Evolutionary conservation across 2,888 invertebrate species (phyloP), one percentile per base, ranked within the genome.

Genomic region (Digitonthophagus gazella): DNA sequence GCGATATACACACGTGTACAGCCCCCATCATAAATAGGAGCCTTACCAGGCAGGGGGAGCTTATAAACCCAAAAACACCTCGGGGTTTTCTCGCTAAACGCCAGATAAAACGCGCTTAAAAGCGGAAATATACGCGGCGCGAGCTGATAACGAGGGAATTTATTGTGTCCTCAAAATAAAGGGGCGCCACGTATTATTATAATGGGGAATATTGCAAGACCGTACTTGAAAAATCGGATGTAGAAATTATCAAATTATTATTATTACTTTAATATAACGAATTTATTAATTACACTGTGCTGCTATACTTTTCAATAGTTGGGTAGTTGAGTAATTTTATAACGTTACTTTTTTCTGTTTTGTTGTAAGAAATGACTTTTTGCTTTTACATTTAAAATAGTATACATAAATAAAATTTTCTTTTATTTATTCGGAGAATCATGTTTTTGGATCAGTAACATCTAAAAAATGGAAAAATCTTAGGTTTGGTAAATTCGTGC

Each of bases 61-160:
- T 44, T 44, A 44, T 44, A 44, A 44, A 44, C 6, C 8, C 28
- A 11, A 44, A 44, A 61, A 61, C 61, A 18, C 61, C 61, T n/a
- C 18, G 18, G 61, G 61, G 18, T 20, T 61, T 19, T 20, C 20
- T 20, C 20, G 61, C 20, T 61, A 61, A 61, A 61, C 61, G 61
- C 61, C 61, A 18, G 61, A 61, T 61, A 61, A 61, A 61, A 61
- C 18, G 20, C 16, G 20, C 20, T 61, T 61, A 20, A 61, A 61
- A 18, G 61, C 61, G 20, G 20, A 61, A 61, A 61, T 61, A 61
- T 61, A 61, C 61, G 20, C 61, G 61, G 18, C 28, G 28, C 28
- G 28, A 44, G 3, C 28, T 44, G 28, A 44, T 44, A 44, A 44
- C 28, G 28, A 44, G 6, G 6, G 11, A 44, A 44, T 44, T 44